Conservation (phyloP, 2,113 vertebrate species). For the Paraplagusia blochii region DNA sequence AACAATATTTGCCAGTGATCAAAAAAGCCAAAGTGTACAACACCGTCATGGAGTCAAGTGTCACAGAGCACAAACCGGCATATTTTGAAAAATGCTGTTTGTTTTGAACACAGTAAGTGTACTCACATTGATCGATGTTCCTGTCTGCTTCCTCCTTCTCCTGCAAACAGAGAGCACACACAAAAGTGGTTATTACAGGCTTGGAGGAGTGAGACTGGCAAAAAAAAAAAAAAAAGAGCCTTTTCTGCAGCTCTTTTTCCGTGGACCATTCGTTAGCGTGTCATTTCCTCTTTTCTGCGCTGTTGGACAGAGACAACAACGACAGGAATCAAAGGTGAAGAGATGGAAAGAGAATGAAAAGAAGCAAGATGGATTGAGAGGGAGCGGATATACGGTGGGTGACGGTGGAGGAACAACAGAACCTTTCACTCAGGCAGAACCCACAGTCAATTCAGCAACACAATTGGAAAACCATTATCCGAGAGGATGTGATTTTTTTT, state of each 20-base stretch:
- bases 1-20: conserved; percentile 29
- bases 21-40: conserved; percentile 25
- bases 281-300: conserved; percentile 14
- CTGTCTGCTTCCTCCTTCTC: conserved; percentile 59
- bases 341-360: conserved; percentile 4
- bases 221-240: conserved; percentile 26
- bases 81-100: conserved; percentile 61
- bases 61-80: conserved; percentile 42
- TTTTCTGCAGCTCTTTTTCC: conserved; percentile 30
- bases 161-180: conserved; percentile 68
- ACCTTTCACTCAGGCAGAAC: conserved; percentile 3
- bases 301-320: conserved; percentile 11
- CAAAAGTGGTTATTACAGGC: conserved; percentile 61
- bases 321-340: conserved; percentile 26
- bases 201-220: conserved; percentile 34
- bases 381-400: conserved; percentile 1
- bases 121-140: conserved; percentile 72
- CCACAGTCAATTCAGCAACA: conserved; percentile 23
- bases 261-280: conserved; percentile 25
- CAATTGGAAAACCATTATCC: conserved; percentile 25
- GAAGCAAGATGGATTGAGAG: not conserved
- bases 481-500: conserved; percentile 20
- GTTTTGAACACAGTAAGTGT: conserved; percentile 62
- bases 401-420: conserved; percentile 12
- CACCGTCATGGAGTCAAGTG: conserved; percentile 22